Percentiles rank a stretch among this genome's conserved stretches.
Evolutionary conservation across 2,888 invertebrate genomes (phyloP).

Genomic region (Ethmia dodecea): DNA sequence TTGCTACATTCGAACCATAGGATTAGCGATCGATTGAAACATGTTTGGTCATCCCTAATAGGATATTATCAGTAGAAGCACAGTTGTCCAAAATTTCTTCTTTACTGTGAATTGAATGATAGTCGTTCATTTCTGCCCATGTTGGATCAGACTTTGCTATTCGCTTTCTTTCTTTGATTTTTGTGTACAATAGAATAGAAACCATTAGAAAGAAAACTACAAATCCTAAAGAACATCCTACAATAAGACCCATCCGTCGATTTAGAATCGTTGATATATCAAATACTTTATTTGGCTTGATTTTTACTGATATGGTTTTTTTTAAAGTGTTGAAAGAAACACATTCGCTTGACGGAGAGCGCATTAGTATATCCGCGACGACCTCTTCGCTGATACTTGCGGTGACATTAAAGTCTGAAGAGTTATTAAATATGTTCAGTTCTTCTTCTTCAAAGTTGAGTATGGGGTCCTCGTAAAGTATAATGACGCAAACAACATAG

Average conservation of each 20-base stretch:
- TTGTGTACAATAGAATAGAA: conserved; percentile 61
- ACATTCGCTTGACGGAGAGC: conserved; percentile 67
- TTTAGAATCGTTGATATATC: conserved; percentile 51
- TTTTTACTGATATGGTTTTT: conserved; percentile 40
- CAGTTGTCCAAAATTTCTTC: conserved; percentile 65
- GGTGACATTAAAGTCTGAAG: conserved; percentile 40
- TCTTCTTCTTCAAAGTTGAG: conserved; percentile 38
- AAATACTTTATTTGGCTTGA: conserved; percentile 45
- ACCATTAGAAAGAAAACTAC: conserved; percentile 70
- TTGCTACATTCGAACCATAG: not conserved
- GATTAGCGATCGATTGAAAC: conserved; percentile 34
- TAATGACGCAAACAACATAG: conserved; percentile 59
- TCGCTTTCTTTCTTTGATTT: conserved; percentile 66
- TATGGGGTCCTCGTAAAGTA: conserved; percentile 50
- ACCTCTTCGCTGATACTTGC: conserved; percentile 51
- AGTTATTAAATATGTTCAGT: conserved; percentile 31
- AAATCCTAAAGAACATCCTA: conserved; percentile 64
- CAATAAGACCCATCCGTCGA: conserved; percentile 64
- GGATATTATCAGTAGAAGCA: conserved; percentile 70
- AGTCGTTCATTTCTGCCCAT: conserved; percentile 71
- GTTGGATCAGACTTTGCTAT: conserved; percentile 67
- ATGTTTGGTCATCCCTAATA: conserved; percentile 64
- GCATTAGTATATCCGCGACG: conserved; percentile 51
- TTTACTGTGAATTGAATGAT: conserved; percentile 67
- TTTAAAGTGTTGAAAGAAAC: conserved; percentile 59